Percentiles rank a stretch among this genome's conserved stretches.
Conservation (phyloP, 2,888 invertebrate species). For the Archips xylosteana region DNA sequence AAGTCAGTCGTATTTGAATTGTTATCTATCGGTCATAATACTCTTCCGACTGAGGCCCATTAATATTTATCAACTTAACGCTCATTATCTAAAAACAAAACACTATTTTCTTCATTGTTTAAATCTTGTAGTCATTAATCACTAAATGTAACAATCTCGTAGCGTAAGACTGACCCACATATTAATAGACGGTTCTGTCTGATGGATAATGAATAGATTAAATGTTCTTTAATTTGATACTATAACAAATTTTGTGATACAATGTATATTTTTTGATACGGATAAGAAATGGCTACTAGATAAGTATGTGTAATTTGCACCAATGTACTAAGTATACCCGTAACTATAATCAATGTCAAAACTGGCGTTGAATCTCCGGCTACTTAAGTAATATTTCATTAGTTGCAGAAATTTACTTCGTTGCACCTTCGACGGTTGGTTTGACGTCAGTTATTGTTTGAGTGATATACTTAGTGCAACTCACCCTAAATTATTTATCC, state of each 20-base stretch:
- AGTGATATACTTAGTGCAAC: too few species aligned
- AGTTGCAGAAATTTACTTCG: too few species aligned
- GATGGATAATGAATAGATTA: slow-evolving; percentile 20
- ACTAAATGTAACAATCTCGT: slow-evolving; percentile 54
- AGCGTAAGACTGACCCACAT: slow-evolving; percentile 41
- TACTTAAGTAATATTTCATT: too few species aligned
- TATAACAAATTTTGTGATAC: slow-evolving; percentile 1
- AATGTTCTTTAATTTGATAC: slow-evolving; percentile 12
- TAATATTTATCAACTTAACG: slow-evolving; percentile 75
- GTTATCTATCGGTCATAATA: slow-evolving; percentile 58
- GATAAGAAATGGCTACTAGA: too few species aligned
- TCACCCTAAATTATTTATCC: too few species aligned
- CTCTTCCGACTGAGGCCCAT: slow-evolving; percentile 60
- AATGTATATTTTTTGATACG: neutral
- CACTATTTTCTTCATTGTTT: slow-evolving; percentile 67
- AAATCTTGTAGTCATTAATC: slow-evolving; percentile 69
- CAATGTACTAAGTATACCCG: too few species aligned
- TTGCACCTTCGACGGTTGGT: too few species aligned
- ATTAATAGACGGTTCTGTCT: slow-evolving; percentile 11
- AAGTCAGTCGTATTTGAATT: slow-evolving; percentile 33
- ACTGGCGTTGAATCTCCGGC: too few species aligned
- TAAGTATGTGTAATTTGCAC: too few species aligned
- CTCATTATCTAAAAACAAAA: slow-evolving; percentile 75
- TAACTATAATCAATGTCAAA: too few species aligned
- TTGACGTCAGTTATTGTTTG: too few species aligned